Conservation (phyloP, 1,140 invertebrate species). For the Trichonephila clavata region DNA sequence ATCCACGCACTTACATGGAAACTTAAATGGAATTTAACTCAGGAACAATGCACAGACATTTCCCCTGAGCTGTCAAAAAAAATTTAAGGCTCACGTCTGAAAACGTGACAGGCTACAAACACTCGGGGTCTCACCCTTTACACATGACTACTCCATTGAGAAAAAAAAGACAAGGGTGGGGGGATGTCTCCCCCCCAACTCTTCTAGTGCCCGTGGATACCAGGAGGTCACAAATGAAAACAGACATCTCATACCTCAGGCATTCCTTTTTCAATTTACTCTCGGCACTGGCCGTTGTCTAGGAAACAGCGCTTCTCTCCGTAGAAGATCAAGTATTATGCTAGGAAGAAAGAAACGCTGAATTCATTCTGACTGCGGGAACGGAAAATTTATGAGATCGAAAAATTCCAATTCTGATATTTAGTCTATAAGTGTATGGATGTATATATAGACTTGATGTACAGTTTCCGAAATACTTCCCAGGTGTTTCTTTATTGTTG, state of each 20-base stretch:
- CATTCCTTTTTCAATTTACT: conserved; percentile 75
- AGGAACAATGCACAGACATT: background rate
- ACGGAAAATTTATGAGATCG: conserved; percentile 47
- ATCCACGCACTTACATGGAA: background rate
- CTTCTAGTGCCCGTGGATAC: conserved; percentile 41
- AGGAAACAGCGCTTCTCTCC: conserved; percentile 47
- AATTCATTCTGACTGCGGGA: background rate
- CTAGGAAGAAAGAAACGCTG: background rate
- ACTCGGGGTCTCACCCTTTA: conserved; percentile 9
- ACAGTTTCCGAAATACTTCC: no score
- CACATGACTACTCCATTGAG: conserved; percentile 9
- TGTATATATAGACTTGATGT: no score
- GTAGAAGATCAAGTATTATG: conserved; percentile 32
- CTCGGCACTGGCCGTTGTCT: conserved; percentile 46
- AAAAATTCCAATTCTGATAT: conserved; percentile 27
- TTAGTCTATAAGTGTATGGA: background rate
- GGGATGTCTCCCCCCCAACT: background rate
- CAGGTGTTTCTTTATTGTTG: no score
- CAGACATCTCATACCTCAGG: conserved; percentile 71
- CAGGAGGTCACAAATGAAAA: conserved; percentile 73
- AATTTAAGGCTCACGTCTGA: background rate
- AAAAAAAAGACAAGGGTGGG: background rate
- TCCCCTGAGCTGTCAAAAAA: conserved; percentile 1
- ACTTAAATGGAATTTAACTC: conserved; percentile 5
- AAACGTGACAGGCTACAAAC: conserved; percentile 27